Percentiles rank a stretch among this genome's conserved stretches.
phyloP scores from a whole-genome alignment of 2,888 invertebrate genomes.

The Amblyteles armatorius region DNA sequence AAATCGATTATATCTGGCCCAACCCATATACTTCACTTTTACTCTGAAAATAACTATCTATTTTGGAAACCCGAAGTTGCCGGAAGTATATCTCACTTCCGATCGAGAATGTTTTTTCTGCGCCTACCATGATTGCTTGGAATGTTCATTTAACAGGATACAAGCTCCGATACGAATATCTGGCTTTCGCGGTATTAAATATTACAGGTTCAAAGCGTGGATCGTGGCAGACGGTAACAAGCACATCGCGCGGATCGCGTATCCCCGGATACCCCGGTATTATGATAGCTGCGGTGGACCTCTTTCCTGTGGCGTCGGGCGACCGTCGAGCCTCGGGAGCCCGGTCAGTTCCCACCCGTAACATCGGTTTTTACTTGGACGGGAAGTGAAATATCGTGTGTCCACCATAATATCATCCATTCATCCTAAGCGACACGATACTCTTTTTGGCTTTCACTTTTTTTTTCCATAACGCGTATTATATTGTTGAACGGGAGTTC shows the following conservation, averaged over 20 bases:
- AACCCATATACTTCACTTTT: background rate
- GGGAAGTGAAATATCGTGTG: slow-evolving; percentile 82
- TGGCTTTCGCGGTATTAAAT: background rate
- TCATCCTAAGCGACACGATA: slow-evolving; percentile 64
- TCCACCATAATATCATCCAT: slow-evolving; percentile 71
- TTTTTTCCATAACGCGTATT: slow-evolving; percentile 58
- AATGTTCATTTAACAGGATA: background rate
- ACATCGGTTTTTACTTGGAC: slow-evolving; percentile 78
- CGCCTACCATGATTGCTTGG: background rate
- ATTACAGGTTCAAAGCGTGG: slow-evolving; percentile 26
- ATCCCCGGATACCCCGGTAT: slow-evolving; percentile 79
- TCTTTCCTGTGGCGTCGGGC: slow-evolving; percentile 80
- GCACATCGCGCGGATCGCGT: slow-evolving; percentile 55
- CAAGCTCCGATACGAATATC: background rate
- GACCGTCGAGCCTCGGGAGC: slow-evolving; percentile 61
- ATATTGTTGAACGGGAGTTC: slow-evolving; percentile 53
- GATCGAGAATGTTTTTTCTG: background rate
- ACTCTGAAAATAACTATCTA: background rate
- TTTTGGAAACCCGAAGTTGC: background rate
- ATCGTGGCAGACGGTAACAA: slow-evolving; percentile 19
- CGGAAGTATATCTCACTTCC: background rate
- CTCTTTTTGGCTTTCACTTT: slow-evolving; percentile 32
- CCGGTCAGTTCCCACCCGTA: slow-evolving; percentile 78
- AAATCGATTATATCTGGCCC: background rate
- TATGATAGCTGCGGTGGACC: slow-evolving; percentile 81